phyloP scores from a whole-genome alignment of 2,888 invertebrate species.

The Acanthoscelides obtectus region DNA sequence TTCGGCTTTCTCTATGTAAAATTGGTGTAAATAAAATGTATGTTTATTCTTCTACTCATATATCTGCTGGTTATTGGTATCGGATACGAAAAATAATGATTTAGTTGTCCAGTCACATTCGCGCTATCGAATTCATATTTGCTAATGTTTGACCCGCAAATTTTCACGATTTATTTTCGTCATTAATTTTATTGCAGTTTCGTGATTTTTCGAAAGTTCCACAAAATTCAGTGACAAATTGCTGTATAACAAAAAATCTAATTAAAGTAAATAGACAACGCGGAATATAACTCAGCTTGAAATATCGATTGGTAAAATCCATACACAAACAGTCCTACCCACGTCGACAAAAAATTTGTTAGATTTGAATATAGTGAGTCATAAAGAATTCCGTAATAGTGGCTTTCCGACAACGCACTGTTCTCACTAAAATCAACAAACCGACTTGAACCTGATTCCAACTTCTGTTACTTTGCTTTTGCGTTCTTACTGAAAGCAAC shows the following conservation, averaged over 20 bases:
- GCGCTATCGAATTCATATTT: neutral
- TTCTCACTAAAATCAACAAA: too few relatives aligned
- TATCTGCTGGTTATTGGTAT: neutral
- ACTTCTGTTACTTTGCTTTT: too few relatives aligned
- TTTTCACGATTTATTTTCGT: neutral
- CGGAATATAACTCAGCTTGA: too few relatives aligned
- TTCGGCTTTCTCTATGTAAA: neutral
- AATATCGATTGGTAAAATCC: too few relatives aligned
- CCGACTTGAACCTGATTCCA: too few relatives aligned
- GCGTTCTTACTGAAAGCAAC: too few relatives aligned
- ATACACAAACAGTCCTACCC: too few relatives aligned
- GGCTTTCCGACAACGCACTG: too few relatives aligned
- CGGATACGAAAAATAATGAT: neutral
- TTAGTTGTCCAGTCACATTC: neutral
- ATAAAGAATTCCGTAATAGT: too few relatives aligned
- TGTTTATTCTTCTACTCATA: neutral
- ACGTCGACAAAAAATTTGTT: too few relatives aligned
- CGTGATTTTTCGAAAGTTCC: neutral
- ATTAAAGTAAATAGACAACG: neutral
- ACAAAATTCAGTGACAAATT: neutral
- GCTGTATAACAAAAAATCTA: neutral
- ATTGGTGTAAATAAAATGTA: neutral
- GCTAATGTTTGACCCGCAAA: neutral
- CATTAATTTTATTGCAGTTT: neutral
- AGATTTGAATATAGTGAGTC: too few relatives aligned